These are phyloP conservation scores for Halcyon malimbica DNA, from an alignment of 2,113 vertebrate genomes.

Conservation along the genomic window DNA sequence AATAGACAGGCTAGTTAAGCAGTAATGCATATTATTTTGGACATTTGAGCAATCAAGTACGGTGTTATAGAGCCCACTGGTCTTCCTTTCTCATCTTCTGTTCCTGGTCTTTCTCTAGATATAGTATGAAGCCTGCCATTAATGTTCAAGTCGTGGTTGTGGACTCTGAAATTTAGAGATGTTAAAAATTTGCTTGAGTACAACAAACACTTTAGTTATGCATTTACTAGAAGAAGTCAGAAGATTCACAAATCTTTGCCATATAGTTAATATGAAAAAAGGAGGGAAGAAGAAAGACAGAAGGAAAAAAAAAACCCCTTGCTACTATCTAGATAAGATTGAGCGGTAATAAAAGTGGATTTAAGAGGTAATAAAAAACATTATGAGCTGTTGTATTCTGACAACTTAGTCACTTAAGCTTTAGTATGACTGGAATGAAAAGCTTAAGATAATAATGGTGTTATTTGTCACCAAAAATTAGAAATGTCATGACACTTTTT, in stretches of 20 bases:
- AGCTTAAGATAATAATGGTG: not conserved
- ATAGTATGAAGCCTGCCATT: not conserved
- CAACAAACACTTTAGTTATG: not conserved
- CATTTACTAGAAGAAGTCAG: not conserved
- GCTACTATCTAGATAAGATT: not conserved
- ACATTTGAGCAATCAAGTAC: not conserved
- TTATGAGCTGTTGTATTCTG: not conserved
- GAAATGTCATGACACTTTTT: not conserved
- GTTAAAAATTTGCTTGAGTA: not conserved
- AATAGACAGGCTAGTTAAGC: not conserved
- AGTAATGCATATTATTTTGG: not conserved
- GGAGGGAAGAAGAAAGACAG: not conserved
- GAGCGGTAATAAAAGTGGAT: not conserved
- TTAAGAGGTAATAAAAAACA: not conserved
- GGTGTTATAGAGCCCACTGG: not conserved
- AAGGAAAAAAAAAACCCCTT: not conserved
- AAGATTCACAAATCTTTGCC: not conserved
- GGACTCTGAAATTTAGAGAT: not conserved
- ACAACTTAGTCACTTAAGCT: not conserved
- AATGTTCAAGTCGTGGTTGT: not conserved
- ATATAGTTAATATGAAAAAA: not conserved
- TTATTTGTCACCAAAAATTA: constrained; percentile 16
- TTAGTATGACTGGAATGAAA: not conserved
- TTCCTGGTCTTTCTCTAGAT: not conserved
- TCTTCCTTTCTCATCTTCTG: not conserved